These are phyloP conservation scores for Dryocosmus kuriphilus DNA, from an alignment of 2,888 invertebrate genomes.

Conservation along the genomic window DNA sequence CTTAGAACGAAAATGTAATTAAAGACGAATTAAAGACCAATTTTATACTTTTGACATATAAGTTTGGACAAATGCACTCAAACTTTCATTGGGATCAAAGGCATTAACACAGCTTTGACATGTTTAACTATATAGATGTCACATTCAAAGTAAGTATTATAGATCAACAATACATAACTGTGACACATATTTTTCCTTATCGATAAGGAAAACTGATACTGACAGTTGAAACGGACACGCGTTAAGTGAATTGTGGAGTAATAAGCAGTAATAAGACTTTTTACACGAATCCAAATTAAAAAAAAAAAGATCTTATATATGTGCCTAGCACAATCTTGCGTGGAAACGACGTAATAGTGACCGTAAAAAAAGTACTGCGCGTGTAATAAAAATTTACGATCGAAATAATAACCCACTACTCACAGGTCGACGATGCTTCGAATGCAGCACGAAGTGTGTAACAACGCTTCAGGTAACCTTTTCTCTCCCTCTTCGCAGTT, in stretches of 20 bases:
- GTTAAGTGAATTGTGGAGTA: neutral
- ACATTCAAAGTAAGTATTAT: no score
- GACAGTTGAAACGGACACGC: neutral
- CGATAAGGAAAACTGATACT: no score
- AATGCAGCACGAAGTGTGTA: conserved; percentile 26
- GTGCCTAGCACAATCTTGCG: conserved; percentile 63
- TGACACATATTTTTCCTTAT: no score
- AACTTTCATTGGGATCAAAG: no score
- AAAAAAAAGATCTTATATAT: conserved; percentile 42
- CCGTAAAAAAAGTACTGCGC: conserved; percentile 71
- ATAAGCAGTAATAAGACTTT: conserved; percentile 34
- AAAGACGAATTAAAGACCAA: no score
- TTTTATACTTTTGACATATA: no score
- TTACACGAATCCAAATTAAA: conserved; percentile 44
- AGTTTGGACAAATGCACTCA: no score
- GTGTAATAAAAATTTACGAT: conserved; percentile 73
- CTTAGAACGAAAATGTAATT: no score
- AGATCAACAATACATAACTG: no score
- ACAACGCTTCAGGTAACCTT: conserved; percentile 16
- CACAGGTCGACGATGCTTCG: conserved; percentile 53
- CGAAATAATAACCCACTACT: conserved; percentile 68
- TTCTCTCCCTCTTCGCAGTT: neutral
- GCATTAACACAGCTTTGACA: no score
- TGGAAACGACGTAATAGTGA: conserved; percentile 67
- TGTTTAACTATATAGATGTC: no score